Evolutionary conservation across 92 coral and sea anemone species (phyloP), one percentile per base, ranked within the genome.

Genomic region (Porites divaricata): DNA sequence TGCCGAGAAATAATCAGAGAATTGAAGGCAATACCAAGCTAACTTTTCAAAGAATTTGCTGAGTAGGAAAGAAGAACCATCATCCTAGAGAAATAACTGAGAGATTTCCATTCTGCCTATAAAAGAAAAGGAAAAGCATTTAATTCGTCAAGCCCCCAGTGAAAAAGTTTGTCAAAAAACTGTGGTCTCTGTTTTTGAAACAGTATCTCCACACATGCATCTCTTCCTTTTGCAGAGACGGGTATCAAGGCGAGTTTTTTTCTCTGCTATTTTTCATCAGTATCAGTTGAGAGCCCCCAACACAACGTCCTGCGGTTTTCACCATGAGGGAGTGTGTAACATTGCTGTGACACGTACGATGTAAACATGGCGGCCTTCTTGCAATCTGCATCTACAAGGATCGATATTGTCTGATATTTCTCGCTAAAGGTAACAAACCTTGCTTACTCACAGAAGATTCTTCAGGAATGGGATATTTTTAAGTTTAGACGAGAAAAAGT

Each of bases 271-370:
- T 22, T 66, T 4, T 35, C 4, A 35, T 28, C 28, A 11, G 9
- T 21, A 8, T 66, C 23, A 10, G 62, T 62, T 50, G 35, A 50
- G 61, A 50, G 61, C 61, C 63, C 35, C 9, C 6, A 6, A 20
- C 12, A 58, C 8, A 19, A 11, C 16, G 41, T 16, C 6, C 61
- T n/a, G 81, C 81, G 81, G 81, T 9, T 77, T 26, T 35, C 41
- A 20, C 35, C 58, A 64, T 9, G 45, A 48, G 91, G 50, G 87
- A 77, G 53, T 89, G 92, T 86, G 89, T 82, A 78, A 17, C 24
- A 2, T 35, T 17, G 49, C 73, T 16, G 24, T 89, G 92, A 89
- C 92, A 89, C 92, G 92, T 89, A 81, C 79, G 92, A 84, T 79
- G 77, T 83, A 89, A 89, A 89, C 92, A 89, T 72, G 79, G 87